Evolutionary conservation across 1,140 invertebrate genomes (phyloP).

Genomic region (Laupala kohalensis): DNA sequence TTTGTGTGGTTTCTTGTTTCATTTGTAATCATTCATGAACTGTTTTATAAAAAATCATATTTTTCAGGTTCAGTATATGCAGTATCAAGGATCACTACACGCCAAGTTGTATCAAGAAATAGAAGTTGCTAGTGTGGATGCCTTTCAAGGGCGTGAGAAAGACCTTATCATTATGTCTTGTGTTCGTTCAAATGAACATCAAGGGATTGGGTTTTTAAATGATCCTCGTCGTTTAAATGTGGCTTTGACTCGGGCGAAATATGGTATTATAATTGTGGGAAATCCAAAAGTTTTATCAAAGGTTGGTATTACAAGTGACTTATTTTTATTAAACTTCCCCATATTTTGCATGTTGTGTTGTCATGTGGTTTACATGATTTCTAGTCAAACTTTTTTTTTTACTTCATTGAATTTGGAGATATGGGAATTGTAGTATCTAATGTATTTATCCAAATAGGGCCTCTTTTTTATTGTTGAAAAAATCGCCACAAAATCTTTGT

Average conservation of each 20-base stretch:
- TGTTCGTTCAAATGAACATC: slow-evolving; percentile 84
- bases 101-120: slow-evolving; percentile 97
- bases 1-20: no score
- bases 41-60: background rate
- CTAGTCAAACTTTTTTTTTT: no score
- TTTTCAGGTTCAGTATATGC: slow-evolving; percentile 80
- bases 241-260: slow-evolving; percentile 92
- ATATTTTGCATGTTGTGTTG: no score
- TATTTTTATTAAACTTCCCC: no score
- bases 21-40: no score
- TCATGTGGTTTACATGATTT: no score
- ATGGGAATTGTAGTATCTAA: no score
- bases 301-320: no score
- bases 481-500: no score
- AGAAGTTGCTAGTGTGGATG: slow-evolving; percentile 98
- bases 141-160: slow-evolving; percentile 95
- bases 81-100: slow-evolving; percentile 93
- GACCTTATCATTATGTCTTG: slow-evolving; percentile 99
- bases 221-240: slow-evolving; percentile 97
- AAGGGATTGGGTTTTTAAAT: slow-evolving; percentile 87
- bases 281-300: slow-evolving; percentile 98
- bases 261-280: slow-evolving; percentile 96
- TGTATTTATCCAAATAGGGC: no score
- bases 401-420: no score
- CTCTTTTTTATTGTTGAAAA: no score